Evolutionary conservation across 2,113 vertebrate genomes (phyloP), one percentile per base, ranked within the genome.

Genomic region (Recurvirostra avosetta): DNA sequence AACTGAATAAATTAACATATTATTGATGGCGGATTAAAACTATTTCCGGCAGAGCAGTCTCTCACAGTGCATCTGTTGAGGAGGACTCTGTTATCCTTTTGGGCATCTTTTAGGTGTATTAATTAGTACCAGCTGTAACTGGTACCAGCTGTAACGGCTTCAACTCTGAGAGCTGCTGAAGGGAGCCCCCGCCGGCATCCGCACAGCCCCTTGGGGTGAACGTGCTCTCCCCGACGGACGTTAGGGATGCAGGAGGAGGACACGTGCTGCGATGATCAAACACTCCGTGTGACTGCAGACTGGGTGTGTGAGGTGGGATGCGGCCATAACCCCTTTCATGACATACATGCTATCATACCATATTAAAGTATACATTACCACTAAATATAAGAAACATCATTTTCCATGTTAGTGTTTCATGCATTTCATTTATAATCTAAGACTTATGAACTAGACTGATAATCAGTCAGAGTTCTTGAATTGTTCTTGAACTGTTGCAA

Each of bases 181-280:
- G n/a, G 26, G 19, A 86, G 14, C 15, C 36, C 71, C 55, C 8
- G 26, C 20, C 7, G 5, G 79, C 12, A 53, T 34, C 26, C 9
- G 1, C 52, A 34, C 17, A 58, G 32, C 11, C 22, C 74, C n/a
- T 56, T 17, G 59, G 41, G 67, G 27, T 45, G 86, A 32, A 32
- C 3, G 3, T 43, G n/a, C 13, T 53, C 53, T 66, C 63, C 36
- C 63, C 6, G 6, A 6, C 0, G 1, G 53, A n/a, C 0, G 0
- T 16, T 9, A 17, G 66, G 70, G 68, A 21, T 63, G 41, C 67
- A 80, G 79, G 67, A 86, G 71, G 55, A 88, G 47, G 15, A 74
- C 8, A 30, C 0, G 0, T 61, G 73, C 77, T 50, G 72, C 45
- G 63, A 61, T 22, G 79, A 80, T 77, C 79, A 65, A 88, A 76